Percentiles rank a stretch among this genome's conserved stretches.
Evolutionary conservation across 1,140 invertebrate species (phyloP).

Genomic region (Trichonephila inaurata): DNA sequence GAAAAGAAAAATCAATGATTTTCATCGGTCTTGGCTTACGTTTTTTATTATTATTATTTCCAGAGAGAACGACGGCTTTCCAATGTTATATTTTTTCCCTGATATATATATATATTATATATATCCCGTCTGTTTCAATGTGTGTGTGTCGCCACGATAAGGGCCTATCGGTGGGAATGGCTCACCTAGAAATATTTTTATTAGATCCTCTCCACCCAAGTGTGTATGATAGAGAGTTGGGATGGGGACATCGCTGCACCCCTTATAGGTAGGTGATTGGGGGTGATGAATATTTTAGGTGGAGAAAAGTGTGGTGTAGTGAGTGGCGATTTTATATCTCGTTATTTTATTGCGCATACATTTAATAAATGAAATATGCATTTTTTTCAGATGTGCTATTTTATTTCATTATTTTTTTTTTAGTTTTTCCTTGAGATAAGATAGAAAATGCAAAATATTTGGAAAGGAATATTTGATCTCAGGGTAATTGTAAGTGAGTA

Average conservation of each 20-base stretch:
- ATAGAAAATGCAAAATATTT: too few relatives aligned
- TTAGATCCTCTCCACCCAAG: constrained; percentile 21
- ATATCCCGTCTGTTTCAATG: neutral
- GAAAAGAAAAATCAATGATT: constrained; percentile 50
- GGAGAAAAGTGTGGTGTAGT: neutral
- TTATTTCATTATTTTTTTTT: too few relatives aligned
- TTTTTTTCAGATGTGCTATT: neutral
- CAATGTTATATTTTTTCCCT: constrained; percentile 9
- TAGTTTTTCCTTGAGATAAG: too few relatives aligned
- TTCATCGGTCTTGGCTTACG: constrained; percentile 49
- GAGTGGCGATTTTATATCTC: neutral
- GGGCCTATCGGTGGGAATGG: constrained; percentile 43
- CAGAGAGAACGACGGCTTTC: neutral
- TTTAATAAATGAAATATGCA: neutral
- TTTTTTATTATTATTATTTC: constrained; percentile 20
- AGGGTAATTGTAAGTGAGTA: too few relatives aligned
- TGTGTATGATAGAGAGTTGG: constrained; percentile 51
- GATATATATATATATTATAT: neutral
- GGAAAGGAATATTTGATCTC: too few relatives aligned
- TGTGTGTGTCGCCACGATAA: constrained; percentile 51
- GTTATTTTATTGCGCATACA: neutral
- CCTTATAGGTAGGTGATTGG: neutral
- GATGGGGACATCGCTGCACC: neutral
- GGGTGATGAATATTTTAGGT: constrained; percentile 54
- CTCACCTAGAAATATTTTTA: constrained; percentile 63